Evolutionary conservation across 2,888 invertebrate genomes (phyloP).

Genomic region (Bimastos eiseni): DNA sequence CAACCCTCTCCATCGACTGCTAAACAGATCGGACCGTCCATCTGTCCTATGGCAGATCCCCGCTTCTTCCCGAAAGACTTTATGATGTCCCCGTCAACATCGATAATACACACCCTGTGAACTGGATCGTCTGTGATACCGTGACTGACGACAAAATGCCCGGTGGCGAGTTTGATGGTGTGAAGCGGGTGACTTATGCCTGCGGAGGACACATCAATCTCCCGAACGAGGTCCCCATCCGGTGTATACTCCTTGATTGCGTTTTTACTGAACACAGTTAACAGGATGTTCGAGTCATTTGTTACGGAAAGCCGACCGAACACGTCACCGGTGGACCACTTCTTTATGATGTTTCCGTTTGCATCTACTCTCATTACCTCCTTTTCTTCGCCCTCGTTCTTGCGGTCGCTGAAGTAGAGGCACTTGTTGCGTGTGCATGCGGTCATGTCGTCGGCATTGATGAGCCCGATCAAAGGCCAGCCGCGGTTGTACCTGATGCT

Average conservation of each 20-base stretch:
- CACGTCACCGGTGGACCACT: background rate
- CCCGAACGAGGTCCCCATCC: background rate
- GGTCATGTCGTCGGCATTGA: slow-evolving; percentile 16
- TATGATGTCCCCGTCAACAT: background rate
- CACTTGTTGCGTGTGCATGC: background rate
- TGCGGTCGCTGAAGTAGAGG: slow-evolving; percentile 19
- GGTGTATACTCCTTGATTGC: background rate
- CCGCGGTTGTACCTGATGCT: background rate
- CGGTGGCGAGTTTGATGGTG: background rate
- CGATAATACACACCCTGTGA: background rate
- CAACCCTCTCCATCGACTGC: slow-evolving; percentile 14
- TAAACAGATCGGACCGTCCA: slow-evolving; percentile 10
- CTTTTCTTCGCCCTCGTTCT: background rate
- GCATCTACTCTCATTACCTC: background rate
- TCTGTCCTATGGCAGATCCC: background rate
- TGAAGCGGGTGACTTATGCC: background rate
- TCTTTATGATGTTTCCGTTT: background rate
- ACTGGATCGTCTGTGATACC: background rate
- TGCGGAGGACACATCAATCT: background rate
- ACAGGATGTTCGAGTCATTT: background rate
- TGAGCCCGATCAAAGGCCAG: slow-evolving; percentile 1
- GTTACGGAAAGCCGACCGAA: background rate
- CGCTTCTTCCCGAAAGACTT: slow-evolving; percentile 21
- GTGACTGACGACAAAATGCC: slow-evolving; percentile 16
- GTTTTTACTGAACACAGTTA: background rate